phyloP scores from a whole-genome alignment of 2,113 vertebrate species.

The Corythornis vintsioides region DNA sequence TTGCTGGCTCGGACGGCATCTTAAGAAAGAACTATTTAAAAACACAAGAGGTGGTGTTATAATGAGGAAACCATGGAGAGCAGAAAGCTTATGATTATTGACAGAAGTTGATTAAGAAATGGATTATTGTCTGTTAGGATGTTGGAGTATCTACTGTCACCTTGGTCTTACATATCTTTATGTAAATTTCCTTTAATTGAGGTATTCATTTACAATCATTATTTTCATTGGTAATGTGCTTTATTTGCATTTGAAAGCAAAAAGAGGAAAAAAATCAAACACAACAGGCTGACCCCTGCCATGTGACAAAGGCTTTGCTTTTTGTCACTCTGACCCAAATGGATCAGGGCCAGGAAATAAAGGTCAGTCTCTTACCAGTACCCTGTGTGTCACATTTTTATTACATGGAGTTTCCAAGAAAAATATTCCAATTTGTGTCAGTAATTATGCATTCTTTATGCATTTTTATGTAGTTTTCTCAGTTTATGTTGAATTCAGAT shows the following conservation, averaged over 20 bases:
- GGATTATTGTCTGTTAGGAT: constrained; percentile 56
- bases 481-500: constrained; percentile 35
- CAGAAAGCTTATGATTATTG: constrained; percentile 62
- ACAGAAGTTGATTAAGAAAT: constrained; percentile 66
- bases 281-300: constrained; percentile 18
- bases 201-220: constrained; percentile 50
- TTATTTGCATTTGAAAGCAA: constrained; percentile 67
- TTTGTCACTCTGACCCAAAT: constrained; percentile 56
- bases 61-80: constrained; percentile 70
- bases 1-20: constrained; percentile 35
- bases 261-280: constrained; percentile 49
- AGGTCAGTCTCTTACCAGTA: constrained; percentile 58
- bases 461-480: neutral
- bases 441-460: constrained; percentile 19
- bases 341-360: constrained; percentile 68
- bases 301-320: constrained; percentile 39
- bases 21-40: constrained; percentile 68
- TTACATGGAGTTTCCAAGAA: constrained; percentile 47
- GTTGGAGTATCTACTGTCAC: constrained; percentile 6
- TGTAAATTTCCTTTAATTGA: constrained; percentile 65
- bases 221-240: constrained; percentile 59
- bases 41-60: constrained; percentile 70
- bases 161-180: constrained; percentile 6
- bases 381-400: constrained; percentile 32
- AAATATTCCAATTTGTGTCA: constrained; percentile 20